Percentiles rank a stretch among this genome's conserved stretches.
Conservation (phyloP, 2,888 invertebrate species). For the Congeria kusceri region DNA sequence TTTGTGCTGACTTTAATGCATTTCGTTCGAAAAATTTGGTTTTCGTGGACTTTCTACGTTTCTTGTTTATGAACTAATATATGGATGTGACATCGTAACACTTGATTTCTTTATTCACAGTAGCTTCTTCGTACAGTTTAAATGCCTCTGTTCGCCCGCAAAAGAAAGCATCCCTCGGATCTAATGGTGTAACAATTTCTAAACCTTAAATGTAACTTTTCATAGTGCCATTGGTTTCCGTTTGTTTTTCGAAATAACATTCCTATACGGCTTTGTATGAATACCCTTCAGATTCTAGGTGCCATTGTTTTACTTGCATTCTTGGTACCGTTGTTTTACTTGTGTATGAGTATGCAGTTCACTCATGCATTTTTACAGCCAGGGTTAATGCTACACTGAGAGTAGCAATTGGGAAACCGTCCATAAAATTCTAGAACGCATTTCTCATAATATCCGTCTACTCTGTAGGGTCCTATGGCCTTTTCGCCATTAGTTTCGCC, state of each 20-base stretch:
- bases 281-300: constrained; percentile 43
- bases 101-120: constrained; percentile 55
- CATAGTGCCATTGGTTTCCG: constrained; percentile 45
- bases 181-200: constrained; percentile 46
- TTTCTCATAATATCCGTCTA: constrained; percentile 21
- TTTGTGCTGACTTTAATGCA: too few species aligned
- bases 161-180: constrained; percentile 73
- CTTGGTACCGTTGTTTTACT: background rate
- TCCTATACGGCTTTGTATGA: constrained; percentile 64
- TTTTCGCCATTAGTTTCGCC: constrained; percentile 13
- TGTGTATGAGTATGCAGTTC: background rate
- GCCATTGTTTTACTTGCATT: constrained; percentile 7
- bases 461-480: constrained; percentile 12
- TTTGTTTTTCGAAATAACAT: constrained; percentile 50
- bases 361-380: constrained; percentile 5
- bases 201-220: constrained; percentile 36
- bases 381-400: constrained; percentile 6
- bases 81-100: constrained; percentile 68
- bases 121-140: constrained; percentile 57
- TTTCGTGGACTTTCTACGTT: too few species aligned
- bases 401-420: constrained; percentile 22
- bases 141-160: constrained; percentile 72
- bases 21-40: too few species aligned
- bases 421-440: background rate
- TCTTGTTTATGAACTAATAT: constrained; percentile 74